A percentile compares a stretch with the other conserved stretches of the same genome.
These are phyloP conservation scores for Cydia fagiglandana DNA, from an alignment of 1,140 invertebrate genomes.

Conservation along the genomic window DNA sequence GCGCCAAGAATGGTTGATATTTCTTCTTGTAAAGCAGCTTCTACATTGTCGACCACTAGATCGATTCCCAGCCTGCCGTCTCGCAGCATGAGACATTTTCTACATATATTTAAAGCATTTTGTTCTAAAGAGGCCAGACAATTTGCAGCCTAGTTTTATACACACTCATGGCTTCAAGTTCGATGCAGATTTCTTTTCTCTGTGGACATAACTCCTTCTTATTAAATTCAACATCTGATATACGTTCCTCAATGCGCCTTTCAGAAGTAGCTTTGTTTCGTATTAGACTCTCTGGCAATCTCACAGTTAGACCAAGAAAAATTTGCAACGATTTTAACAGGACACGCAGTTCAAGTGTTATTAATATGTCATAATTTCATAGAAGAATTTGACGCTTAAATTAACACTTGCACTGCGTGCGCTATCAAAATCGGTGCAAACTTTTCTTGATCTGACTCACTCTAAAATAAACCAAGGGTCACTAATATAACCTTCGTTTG, in stretches of 20 bases:
- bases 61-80: slow-evolving; percentile 89
- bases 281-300: slow-evolving; percentile 80
- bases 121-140: slow-evolving; percentile 83
- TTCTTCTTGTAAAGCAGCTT: slow-evolving; percentile 82
- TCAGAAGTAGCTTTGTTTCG: slow-evolving; percentile 82
- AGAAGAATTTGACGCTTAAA: too few relatives aligned
- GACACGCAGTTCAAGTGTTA: too few relatives aligned
- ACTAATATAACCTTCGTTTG: neutral
- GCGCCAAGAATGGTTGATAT: slow-evolving; percentile 78
- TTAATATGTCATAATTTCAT: too few relatives aligned
- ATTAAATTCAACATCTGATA: slow-evolving; percentile 90
- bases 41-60: slow-evolving; percentile 86
- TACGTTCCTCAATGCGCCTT: slow-evolving; percentile 86
- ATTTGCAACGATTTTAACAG: too few relatives aligned
- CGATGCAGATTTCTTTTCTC: slow-evolving; percentile 86
- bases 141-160: slow-evolving; percentile 85
- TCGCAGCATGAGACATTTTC: slow-evolving; percentile 85
- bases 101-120: slow-evolving; percentile 83
- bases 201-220: slow-evolving; percentile 87
- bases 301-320: slow-evolving; percentile 32
- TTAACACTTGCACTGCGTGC: too few relatives aligned
- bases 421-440: too few relatives aligned
- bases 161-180: slow-evolving; percentile 84
- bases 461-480: too few relatives aligned
- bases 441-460: too few relatives aligned